Conservation (phyloP, 2,888 invertebrate species). For the Nephrocerus scutellatus region DNA sequence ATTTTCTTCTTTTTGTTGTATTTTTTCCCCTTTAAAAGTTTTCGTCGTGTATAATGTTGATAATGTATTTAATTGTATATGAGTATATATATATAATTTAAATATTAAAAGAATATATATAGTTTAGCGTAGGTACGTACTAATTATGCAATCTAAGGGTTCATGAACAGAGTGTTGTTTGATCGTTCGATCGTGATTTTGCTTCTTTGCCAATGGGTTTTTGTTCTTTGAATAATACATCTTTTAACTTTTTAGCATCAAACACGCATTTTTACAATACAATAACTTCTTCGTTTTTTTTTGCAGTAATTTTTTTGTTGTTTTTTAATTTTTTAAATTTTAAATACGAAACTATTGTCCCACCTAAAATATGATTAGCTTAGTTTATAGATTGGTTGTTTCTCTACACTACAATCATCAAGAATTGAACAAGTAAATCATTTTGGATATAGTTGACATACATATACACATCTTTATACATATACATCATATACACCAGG, state of each 20-base stretch:
- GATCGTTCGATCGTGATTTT: too few species aligned
- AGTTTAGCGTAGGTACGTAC: too few species aligned
- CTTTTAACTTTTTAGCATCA: too few species aligned
- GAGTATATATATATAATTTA: constrained; percentile 1
- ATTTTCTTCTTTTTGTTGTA: too few species aligned
- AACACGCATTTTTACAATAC: too few species aligned
- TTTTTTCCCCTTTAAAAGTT: too few species aligned
- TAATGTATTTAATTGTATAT: constrained; percentile 6
- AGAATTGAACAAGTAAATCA: constrained; percentile 24
- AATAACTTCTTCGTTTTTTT: constrained; percentile 10
- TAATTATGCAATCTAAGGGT: too few species aligned
- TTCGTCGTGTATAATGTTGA: too few species aligned
- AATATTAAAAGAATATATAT: constrained; percentile 7
- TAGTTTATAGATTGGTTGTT: constrained; percentile 7
- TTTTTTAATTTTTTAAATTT: constrained; percentile 16
- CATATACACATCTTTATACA: constrained; percentile 16
- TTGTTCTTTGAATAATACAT: too few species aligned
- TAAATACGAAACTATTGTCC: constrained; percentile 22
- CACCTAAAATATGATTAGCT: constrained; percentile 18
- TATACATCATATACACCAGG: not conserved
- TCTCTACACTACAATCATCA: constrained; percentile 21
- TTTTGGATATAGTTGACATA: constrained; percentile 22
- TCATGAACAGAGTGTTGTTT: too few species aligned
- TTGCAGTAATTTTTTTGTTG: constrained; percentile 10
- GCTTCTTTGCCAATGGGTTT: too few species aligned